Evolutionary conservation across 2,888 invertebrate species (phyloP), one percentile per base, ranked within the genome.

Genomic region (Mantis religiosa): DNA sequence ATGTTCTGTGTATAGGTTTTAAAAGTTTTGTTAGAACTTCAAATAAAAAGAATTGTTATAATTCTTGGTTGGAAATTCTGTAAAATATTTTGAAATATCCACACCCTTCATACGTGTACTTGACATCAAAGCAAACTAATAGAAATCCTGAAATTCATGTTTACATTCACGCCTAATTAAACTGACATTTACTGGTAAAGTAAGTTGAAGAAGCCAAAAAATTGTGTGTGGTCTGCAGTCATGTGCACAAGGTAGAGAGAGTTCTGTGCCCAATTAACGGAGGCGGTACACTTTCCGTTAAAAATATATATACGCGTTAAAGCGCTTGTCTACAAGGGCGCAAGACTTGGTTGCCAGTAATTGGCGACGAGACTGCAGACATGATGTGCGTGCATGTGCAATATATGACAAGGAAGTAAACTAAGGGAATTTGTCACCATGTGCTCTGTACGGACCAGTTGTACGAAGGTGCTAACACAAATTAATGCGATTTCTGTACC

Each of bases 401-500:
- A 71, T 71, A 71, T 71, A 71, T 71, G 54, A 71, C 54, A 71
- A 71, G 54, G 54, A 71, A 71, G 54, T 71, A 25, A 1, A 20
- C 54, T 71, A 3, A 20, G 54, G 54, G 54, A 25, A 71, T 20
- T 71, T 71, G 15, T 15, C 25, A 14, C 54, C 54, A 20, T 20
- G 54, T 71, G 54, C 54, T 20, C 20, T 20, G 54, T 71, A 71
- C 54, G 20, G 54, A 20, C 54, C 54, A 71, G 20, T 71, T 71
- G 54, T 71, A 20, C 20, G 3, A 85, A 85, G 85, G 85, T 85
- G 85, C 34, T 20, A 85, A 85, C 34, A 41, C 85, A 85, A 85
- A 85, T 85, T 85, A 85, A 85, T 85, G 85, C 27, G 85, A 85
- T 85, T 41, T 85, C 41, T 85, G 85, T 85, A 85, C 30, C n/a